Base-by-base conservation (phyloP, 1,140 invertebrate species). In the Papilio machaon region DNA sequence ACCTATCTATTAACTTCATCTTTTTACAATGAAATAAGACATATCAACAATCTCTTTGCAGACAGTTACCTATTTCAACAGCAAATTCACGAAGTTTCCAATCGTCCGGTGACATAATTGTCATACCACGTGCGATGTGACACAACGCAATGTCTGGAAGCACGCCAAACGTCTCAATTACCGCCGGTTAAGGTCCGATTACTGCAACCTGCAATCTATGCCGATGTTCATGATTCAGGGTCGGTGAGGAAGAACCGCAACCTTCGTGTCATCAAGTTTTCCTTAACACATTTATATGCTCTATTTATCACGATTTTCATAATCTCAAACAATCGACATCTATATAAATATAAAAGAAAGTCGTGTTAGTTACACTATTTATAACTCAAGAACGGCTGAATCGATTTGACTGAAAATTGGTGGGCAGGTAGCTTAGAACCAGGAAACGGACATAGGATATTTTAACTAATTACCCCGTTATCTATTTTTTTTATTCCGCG, bases 231-330 rank as follows among this genome's bases (percentile, higher is more conserved):
- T 38, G 73, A 8, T 10, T 19, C 73, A 73, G 73, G 73, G 73
- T 73, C 73, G 10, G 38, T 15, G n/a, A 73, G 73, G 73, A 73
- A 47, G 73, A 43, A 73, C 43, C 73, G n/a, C 43, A 73, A 19
- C 38, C 43, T 73, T 46, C 8, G 19, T 46, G 38, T 46, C 38
- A 73, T 5, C 35, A 43, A 13, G 30, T 73, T 47, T 73, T 73
- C 38, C 38, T 73, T 19, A 46, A n/a, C 7, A 46, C 7, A 38
- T 43, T 46, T 67, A 67, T 5, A 67, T 11, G 30, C 23, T 15
- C 11, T 35, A 64, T 13, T 64, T 64, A 64, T 10, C 23, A 64
- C 13, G 10, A 58, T 19, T 19, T 19, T 58, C n/a, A 19, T 30
- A 30, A 30, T 30, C 23, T 30, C 23, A 30, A 30, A 30, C 23